A percentile compares a stretch with the other conserved stretches of the same genome.
phyloP scores from a whole-genome alignment of 1,140 invertebrate genomes.

The Calephelis nemesis region DNA sequence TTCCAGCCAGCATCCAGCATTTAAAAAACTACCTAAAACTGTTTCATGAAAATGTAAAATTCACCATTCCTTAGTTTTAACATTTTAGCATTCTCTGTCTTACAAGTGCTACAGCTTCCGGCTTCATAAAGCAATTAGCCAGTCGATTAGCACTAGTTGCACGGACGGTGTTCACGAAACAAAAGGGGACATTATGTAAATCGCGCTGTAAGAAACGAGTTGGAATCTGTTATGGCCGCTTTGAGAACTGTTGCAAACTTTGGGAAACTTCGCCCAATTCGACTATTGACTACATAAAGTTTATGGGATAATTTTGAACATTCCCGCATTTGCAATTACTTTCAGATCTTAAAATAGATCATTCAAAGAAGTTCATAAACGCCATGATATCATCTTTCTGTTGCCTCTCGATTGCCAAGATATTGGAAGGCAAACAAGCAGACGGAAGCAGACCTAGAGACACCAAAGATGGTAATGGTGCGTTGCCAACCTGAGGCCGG shows the following conservation, averaged over 20 bases:
- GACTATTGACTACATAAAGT: constrained; percentile 3
- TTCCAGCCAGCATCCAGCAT: no score
- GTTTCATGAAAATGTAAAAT: no score
- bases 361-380: no score
- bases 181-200: constrained; percentile 35
- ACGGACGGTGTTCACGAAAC: constrained; percentile 17
- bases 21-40: no score
- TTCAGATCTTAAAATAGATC: not conserved
- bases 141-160: constrained; percentile 31
- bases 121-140: constrained; percentile 22
- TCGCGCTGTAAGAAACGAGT: constrained; percentile 29
- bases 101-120: not conserved
- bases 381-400: no score
- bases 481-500: no score
- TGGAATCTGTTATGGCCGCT: constrained; percentile 28
- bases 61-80: not conserved
- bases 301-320: not conserved
- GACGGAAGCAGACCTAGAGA: no score
- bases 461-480: no score
- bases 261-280: constrained; percentile 6
- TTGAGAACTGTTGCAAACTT: constrained; percentile 29
- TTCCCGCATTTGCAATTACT: not conserved
- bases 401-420: no score
- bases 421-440: no score
- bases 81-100: not conserved